Evolutionary conservation across 2,888 invertebrate genomes (phyloP).

Genomic region (Meteorus colon): DNA sequence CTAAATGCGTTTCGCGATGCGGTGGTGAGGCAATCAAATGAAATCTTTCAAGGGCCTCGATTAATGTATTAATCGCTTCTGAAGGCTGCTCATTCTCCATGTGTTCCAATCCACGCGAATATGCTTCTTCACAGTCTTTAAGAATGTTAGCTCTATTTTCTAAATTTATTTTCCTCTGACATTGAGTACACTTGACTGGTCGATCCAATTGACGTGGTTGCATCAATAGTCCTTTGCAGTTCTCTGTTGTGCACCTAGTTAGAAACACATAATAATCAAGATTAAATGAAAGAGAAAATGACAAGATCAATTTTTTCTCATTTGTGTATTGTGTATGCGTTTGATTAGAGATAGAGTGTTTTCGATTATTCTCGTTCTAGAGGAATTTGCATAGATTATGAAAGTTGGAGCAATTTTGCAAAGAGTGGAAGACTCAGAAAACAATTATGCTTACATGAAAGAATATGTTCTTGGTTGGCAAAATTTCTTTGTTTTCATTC

Average conservation of each 20-base stretch:
- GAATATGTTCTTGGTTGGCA: no score
- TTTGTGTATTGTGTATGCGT: no score
- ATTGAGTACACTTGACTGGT: slow-evolving; percentile 74
- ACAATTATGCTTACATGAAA: no score
- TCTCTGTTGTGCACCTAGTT: slow-evolving; percentile 75
- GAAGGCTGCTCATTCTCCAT: slow-evolving; percentile 76
- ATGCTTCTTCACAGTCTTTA: slow-evolving; percentile 74
- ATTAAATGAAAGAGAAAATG: slow-evolving; percentile 41
- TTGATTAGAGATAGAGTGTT: no score
- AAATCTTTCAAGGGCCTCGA: slow-evolving; percentile 78
- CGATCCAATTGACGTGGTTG: slow-evolving; percentile 71
- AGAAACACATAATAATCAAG: not conserved
- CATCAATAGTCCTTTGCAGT: slow-evolving; percentile 74
- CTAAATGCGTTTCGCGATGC: slow-evolving; percentile 80
- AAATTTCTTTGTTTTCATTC: no score
- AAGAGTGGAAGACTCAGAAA: no score
- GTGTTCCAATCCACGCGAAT: slow-evolving; percentile 71
- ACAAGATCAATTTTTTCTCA: not conserved
- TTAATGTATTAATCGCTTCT: slow-evolving; percentile 77
- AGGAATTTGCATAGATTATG: no score
- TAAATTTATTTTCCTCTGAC: slow-evolving; percentile 75
- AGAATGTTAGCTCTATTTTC: slow-evolving; percentile 72
- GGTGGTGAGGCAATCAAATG: slow-evolving; percentile 79
- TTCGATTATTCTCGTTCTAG: no score
- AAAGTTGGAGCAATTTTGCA: no score